Evolutionary conservation across 2,113 vertebrate genomes (phyloP).

Genomic region (Psephotus haematonotus): DNA sequence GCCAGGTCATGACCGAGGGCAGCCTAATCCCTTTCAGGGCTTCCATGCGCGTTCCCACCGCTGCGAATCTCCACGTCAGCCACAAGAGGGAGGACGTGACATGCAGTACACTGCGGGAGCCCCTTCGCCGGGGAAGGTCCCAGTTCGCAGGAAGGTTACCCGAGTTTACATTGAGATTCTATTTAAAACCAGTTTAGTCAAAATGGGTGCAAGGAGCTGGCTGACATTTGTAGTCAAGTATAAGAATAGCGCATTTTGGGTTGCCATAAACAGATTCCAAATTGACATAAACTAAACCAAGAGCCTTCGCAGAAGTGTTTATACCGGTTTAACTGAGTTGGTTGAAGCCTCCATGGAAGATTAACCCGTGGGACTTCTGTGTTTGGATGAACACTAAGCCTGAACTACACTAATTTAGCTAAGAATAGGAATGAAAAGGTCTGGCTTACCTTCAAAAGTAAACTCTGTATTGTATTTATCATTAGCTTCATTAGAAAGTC

Average conservation of each 20-base stretch:
- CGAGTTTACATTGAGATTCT: not conserved
- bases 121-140: not conserved
- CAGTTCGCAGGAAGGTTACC: not conserved
- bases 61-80: not conserved
- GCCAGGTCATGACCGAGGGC: not conserved
- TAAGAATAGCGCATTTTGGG: conserved; percentile 9
- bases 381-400: conserved; percentile 34
- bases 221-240: conserved; percentile 6
- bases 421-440: not conserved
- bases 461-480: not conserved
- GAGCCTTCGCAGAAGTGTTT: conserved; percentile 14
- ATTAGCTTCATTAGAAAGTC: not conserved
- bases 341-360: not conserved
- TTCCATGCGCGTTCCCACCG: not conserved
- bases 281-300: conserved; percentile 21
- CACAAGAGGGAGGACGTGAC: conserved; percentile 51
- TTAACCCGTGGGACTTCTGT: not conserved
- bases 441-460: conserved; percentile 17
- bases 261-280: conserved; percentile 42
- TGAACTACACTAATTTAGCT: not conserved
- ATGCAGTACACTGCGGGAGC: not conserved
- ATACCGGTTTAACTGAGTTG: not conserved
- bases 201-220: conserved; percentile 24
- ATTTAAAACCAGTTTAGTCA: not conserved
- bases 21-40: not conserved